phyloP scores from a whole-genome alignment of 2,888 invertebrate genomes.

The Vandiemenella viatica region DNA sequence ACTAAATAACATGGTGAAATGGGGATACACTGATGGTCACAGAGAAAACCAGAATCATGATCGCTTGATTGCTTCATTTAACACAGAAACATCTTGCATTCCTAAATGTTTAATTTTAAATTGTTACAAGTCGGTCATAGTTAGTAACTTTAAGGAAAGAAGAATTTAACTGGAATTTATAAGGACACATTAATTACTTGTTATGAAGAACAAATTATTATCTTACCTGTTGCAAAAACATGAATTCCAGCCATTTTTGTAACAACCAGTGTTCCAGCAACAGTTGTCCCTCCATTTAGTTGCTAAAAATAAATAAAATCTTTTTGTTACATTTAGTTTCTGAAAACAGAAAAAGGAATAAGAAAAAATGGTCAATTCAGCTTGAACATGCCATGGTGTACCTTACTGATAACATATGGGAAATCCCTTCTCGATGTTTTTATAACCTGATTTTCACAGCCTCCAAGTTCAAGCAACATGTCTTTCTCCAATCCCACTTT shows the following conservation, averaged over 20 bases:
- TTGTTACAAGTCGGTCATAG: too few species aligned
- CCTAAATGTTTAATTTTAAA: too few species aligned
- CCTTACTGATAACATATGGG: slow-evolving; percentile 53
- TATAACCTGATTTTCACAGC: slow-evolving; percentile 34
- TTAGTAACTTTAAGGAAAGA: too few species aligned
- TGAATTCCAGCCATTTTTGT: slow-evolving; percentile 69
- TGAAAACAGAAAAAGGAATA: slow-evolving; percentile 18
- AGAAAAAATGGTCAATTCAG: slow-evolving; percentile 10
- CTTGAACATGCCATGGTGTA: too few species aligned
- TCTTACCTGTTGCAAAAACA: slow-evolving; percentile 79
- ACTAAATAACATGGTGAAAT: too few species aligned
- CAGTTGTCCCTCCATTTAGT: slow-evolving; percentile 84
- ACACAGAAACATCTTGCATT: too few species aligned
- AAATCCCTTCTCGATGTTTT: slow-evolving; percentile 85
- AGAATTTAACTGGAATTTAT: too few species aligned
- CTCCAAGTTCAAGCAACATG: slow-evolving; percentile 50
- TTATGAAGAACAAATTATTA: too few species aligned
- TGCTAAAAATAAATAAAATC: slow-evolving; percentile 24
- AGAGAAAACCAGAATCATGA: too few species aligned
- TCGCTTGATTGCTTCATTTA: too few species aligned
- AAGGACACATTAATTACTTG: too few species aligned
- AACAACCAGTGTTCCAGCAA: slow-evolving; percentile 81
- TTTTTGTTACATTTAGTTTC: neutral
- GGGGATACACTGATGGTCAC: too few species aligned
- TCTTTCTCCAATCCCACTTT: slow-evolving; percentile 56